Evolutionary conservation across 2,888 invertebrate genomes (phyloP).

Genomic region (Leuctra nigra): DNA sequence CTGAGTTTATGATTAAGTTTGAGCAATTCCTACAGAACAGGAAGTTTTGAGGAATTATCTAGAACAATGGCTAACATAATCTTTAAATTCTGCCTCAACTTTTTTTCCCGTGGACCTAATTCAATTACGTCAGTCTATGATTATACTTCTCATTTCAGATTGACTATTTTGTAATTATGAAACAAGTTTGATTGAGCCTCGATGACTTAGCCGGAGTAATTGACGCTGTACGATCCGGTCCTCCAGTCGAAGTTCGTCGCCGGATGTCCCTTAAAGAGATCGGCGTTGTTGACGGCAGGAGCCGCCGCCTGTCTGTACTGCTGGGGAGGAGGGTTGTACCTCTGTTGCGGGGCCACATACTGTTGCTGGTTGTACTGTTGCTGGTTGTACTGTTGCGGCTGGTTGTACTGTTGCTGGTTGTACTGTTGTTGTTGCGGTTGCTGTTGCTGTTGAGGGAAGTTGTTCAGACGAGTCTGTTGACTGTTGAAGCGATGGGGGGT

Average conservation of each 20-base stretch:
- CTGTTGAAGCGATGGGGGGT: slow-evolving; percentile 41
- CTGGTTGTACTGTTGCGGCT: slow-evolving; percentile 5
- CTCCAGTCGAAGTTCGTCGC: slow-evolving; percentile 65
- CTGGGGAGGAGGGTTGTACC: slow-evolving; percentile 16
- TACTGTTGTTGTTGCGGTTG: slow-evolving; percentile 32
- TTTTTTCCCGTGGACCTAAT: background rate
- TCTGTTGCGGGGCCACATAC: background rate
- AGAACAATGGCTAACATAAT: background rate
- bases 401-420: slow-evolving; percentile 25
- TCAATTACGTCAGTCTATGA: background rate
- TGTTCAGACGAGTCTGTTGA: slow-evolving; percentile 31
- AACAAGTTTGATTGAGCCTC: too few species aligned
- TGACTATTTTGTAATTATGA: too few species aligned
- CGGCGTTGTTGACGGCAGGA: slow-evolving; percentile 26
- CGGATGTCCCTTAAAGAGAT: slow-evolving; percentile 55
- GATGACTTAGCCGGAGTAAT: slow-evolving; percentile 43
- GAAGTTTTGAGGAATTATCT: too few species aligned
- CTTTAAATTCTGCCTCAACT: background rate
- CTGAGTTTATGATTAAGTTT: too few species aligned
- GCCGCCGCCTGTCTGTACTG: slow-evolving; percentile 1
- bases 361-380: background rate
- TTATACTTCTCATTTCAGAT: background rate
- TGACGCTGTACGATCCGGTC: slow-evolving; percentile 70
- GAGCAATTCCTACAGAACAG: too few species aligned
- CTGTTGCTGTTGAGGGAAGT: slow-evolving; percentile 29